Percentiles rank a stretch among this genome's conserved stretches.
Conservation (phyloP, 2,113 vertebrate genomes). For the Condylura cristata region DNA sequence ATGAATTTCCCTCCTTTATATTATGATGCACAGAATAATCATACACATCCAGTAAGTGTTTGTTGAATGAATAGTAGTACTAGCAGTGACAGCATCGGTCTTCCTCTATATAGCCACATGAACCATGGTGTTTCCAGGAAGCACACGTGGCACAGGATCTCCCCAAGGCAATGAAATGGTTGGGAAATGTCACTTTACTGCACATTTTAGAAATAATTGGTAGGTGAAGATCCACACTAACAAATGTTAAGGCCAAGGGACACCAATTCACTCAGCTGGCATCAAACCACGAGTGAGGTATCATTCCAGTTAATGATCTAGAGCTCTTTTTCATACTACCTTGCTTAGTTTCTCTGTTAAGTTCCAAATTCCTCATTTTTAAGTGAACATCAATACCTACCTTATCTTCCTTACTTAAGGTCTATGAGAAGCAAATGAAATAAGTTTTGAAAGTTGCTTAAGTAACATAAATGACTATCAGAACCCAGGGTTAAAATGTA, state of each 20-base stretch:
- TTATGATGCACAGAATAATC: background rate
- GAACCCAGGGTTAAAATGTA: background rate
- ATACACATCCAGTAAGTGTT: background rate
- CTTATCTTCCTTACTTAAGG: conserved; percentile 9
- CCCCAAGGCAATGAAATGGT: background rate
- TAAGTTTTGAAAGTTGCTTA: background rate
- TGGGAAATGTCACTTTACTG: background rate
- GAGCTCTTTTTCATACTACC: background rate
- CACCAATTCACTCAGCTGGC: background rate
- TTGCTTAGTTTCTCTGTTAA: background rate
- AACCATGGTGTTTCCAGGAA: background rate
- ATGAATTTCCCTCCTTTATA: background rate
- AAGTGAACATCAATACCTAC: conserved; percentile 17
- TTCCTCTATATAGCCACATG: background rate
- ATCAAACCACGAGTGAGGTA: background rate
- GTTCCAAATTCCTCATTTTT: conserved; percentile 35
- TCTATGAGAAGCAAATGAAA: background rate
- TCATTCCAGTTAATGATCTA: background rate
- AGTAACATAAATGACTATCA: conserved; percentile 30
- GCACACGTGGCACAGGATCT: background rate
- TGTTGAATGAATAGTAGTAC: background rate
- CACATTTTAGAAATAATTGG: conserved; percentile 23
- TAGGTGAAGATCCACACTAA: background rate
- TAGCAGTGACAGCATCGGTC: background rate
- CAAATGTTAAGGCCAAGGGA: conserved; percentile 19